phyloP scores from a whole-genome alignment of 2,113 vertebrate genomes.

The Erythrolamprus reginae region DNA sequence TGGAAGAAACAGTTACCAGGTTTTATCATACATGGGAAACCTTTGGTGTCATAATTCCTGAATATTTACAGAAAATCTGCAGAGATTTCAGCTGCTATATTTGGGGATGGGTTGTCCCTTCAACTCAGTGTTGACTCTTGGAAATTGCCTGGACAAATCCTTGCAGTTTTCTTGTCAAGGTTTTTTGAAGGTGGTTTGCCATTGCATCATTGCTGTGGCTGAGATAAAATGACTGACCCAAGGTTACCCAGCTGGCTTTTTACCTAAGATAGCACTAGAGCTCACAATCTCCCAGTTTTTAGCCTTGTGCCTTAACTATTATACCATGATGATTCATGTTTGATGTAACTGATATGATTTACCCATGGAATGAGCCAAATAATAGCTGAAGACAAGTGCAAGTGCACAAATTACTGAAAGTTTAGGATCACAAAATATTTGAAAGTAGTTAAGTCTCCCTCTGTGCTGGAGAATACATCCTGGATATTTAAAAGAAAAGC shows the following conservation, averaged over 20 bases:
- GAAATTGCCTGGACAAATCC: background rate
- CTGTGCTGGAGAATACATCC: background rate
- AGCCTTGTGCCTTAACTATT: background rate
- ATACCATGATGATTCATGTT: background rate
- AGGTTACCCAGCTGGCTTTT: background rate
- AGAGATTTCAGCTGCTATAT: background rate
- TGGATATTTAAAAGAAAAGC: conserved; percentile 26
- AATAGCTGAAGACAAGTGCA: background rate
- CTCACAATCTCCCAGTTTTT: background rate
- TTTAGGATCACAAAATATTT: background rate
- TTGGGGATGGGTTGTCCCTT: background rate
- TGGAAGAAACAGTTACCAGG: background rate
- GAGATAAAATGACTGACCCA: background rate
- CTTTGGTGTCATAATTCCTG: background rate
- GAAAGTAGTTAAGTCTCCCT: background rate
- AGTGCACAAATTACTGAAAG: background rate
- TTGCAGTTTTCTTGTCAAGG: background rate
- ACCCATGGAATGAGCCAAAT: background rate
- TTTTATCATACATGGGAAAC: background rate
- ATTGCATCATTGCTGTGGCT: background rate
- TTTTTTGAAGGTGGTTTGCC: background rate
- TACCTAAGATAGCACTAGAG: background rate
- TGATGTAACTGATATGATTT: background rate
- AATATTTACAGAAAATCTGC: background rate
- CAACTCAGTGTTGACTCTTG: background rate